Base-by-base conservation (phyloP, 2,113 vertebrate genomes). In the Prunella himalayana region DNA sequence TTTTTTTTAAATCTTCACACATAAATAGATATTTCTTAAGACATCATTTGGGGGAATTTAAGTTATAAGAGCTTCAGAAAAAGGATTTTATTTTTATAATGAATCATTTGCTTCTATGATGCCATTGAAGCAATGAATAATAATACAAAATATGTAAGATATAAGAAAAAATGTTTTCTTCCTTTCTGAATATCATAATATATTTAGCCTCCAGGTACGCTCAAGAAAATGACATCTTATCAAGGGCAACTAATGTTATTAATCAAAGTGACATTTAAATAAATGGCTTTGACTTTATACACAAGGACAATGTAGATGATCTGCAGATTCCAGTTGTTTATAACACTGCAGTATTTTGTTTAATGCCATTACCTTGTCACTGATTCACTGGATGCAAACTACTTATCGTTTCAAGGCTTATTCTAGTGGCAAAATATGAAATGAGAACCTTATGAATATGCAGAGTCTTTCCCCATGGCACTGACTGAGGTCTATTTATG, bases 191-290 rank as follows among this genome's bases (percentile, higher is more conserved):
- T 28, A 77, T 86, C 71, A 66, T 64, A 61, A 30, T 59, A 69
- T 42, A 60, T 94, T 96, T 90, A 92, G 61, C 83, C 87, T 90
- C 33, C 17, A 66, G 75, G n/a, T 66, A 75, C 51, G 30, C 84
- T 94, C 88, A 56, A 57, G 41, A 87, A 88, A 95, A 54, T 15
- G 57, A 28, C 71, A 71, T 88, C 79, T 88, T 87, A 78, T 92
- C 94, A 83, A 81, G 65, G 76, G 44, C 59, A 88, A 65, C 83
- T 90, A 92, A 82, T 75, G 44, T 68, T 86, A 96, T 97, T 95
- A 95, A 96, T 96, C 96, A 97, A 97, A 96, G 42, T 59, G 93
- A 78, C 90, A 93, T 87, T 80, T 91, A 81, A 97, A 97, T 92
- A 94, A 95, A 97, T 95, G 82, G 69, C 85, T 97, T 96, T 97